phyloP scores from a whole-genome alignment of 2,113 vertebrate species.

The Hirundichthys speculiger region DNA sequence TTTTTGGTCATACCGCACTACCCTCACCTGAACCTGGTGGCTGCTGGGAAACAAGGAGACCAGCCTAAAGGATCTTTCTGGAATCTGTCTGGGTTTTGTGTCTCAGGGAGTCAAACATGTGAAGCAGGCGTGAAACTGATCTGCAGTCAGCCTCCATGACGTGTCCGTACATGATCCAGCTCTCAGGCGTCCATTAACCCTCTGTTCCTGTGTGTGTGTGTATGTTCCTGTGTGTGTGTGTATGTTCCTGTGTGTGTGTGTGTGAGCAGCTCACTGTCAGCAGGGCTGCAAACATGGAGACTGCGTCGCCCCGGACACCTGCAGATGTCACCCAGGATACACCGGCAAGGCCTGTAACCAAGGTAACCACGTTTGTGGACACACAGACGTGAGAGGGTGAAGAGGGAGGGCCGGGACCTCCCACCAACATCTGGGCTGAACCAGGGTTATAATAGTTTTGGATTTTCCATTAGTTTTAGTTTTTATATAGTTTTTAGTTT shows the following conservation, averaged over 20 bases:
- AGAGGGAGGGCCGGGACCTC: neutral
- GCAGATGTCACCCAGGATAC: constrained; percentile 90
- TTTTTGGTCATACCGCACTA: no score
- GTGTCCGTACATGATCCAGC: neutral
- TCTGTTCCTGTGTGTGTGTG: constrained; percentile 14
- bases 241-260: constrained; percentile 21
- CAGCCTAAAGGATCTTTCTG: no score
- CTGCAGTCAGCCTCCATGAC: constrained; percentile 3
- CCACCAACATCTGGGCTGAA: neutral
- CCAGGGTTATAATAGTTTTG: no score
- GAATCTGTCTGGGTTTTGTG: no score
- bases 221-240: constrained; percentile 31
- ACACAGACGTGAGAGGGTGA: no score
- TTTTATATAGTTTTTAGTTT: no score
- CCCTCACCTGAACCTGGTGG: no score
- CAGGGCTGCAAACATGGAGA: constrained; percentile 90
- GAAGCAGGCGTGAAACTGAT: no score
- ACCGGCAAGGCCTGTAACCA: constrained; percentile 90
- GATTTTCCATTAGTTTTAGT: no score
- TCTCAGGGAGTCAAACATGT: no score
- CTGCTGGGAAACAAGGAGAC: no score
- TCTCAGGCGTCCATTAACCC: neutral
- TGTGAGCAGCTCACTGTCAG: constrained; percentile 84
- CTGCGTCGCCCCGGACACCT: constrained; percentile 87
- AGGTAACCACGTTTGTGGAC: constrained; percentile 74